Base-by-base conservation (phyloP, 1,140 invertebrate species). In the Orchesella cincta region DNA sequence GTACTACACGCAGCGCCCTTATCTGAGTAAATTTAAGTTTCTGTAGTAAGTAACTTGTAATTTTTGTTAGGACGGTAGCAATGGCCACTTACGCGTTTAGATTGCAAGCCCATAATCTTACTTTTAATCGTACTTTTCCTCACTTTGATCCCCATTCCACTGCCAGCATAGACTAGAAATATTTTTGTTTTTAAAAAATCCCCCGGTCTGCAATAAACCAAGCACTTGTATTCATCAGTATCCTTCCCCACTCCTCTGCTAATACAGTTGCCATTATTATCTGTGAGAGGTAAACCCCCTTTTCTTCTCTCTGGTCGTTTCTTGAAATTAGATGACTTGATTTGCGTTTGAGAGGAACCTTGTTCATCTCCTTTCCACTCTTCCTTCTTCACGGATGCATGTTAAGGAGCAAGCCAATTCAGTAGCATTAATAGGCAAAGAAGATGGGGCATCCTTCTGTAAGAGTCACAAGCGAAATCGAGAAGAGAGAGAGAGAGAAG, bases 281-380 rank as follows among this genome's bases (percentile, higher is more conserved):
- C n/a, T n/a, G n/a, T n/a, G n/a, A 57, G 54, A 57, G 54, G 54
- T 57, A 57, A 57, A 57, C 54, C 54, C 54, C 62, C 31, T 31
- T 67, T 67, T 23, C 23, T 14, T 31, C 29, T 67, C 31, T 18
- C 54, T 18, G 23, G 62, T 67, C 62, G 62, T 67, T 67, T 31
- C 62, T 67, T 67, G 62, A 67, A 67, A 67, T 67, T 67, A 67
- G 62, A 67, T 67, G 62, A 33, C 62, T 67, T 67, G 62, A 67
- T 67, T 67, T 67, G 62, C 29, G 62, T 67, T 67, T 67, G 62
- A 67, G 62, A 67, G 62, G 62, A 67, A 67, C 62, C 62, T 67
- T 57, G 54, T 57, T 57, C 62, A 67, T 67, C 62, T 67, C 62
- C 62, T 67, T 33, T 67, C 33, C 62, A 14, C 54, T 67, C 31